Evolutionary conservation across 2,113 vertebrate genomes (phyloP).

Genomic region (Dipodomys merriami): DNA sequence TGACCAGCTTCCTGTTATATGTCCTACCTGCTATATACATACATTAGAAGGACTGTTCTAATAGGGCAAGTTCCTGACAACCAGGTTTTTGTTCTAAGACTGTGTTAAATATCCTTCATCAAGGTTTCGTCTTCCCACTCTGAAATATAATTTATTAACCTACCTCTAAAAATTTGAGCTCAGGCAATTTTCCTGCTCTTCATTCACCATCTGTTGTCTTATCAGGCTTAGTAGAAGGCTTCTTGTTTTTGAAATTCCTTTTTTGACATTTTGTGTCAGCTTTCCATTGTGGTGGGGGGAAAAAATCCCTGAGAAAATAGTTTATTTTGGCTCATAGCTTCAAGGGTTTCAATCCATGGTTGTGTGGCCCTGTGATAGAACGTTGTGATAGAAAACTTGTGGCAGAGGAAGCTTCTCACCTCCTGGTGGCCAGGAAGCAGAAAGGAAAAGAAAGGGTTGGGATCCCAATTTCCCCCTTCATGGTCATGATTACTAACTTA

Average conservation of each 20-base stretch:
- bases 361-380: neutral
- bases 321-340: neutral
- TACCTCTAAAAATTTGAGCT: neutral
- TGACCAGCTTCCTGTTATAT: neutral
- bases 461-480: neutral
- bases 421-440: neutral
- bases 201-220: neutral
- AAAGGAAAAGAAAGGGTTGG: neutral
- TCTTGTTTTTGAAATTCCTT: conserved; percentile 25
- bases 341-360: neutral
- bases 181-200: neutral
- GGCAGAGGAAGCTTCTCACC: neutral
- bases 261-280: neutral
- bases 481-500: neutral
- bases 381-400: too few relatives aligned
- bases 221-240: neutral
- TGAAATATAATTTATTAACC: neutral
- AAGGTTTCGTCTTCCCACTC: neutral
- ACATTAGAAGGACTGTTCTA: neutral
- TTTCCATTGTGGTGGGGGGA: neutral
- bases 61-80: neutral
- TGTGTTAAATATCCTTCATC: neutral
- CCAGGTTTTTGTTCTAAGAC: neutral
- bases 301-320: too few relatives aligned
- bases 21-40: neutral